These are phyloP conservation scores for Elephas maximus DNA, from an alignment of 2,113 vertebrate species.

Conservation along the genomic window DNA sequence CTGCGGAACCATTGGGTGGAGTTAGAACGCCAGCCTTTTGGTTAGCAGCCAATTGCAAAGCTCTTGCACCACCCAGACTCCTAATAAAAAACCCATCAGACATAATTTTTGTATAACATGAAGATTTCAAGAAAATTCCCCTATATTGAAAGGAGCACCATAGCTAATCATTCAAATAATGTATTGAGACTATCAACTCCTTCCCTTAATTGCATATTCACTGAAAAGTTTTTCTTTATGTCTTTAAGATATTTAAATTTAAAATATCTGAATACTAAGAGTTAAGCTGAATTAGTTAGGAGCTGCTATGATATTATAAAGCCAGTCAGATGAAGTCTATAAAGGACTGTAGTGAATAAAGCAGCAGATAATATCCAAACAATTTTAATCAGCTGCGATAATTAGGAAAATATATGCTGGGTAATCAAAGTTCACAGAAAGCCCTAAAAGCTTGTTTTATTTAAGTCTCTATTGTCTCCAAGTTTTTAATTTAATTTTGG, in stretches of 20 bases:
- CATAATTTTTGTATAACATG: background rate
- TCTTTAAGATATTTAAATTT: slow-evolving; percentile 32
- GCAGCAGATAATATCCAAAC: background rate
- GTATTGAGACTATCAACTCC: background rate
- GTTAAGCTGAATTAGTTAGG: background rate
- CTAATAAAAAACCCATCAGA: background rate
- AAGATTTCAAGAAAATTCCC: background rate
- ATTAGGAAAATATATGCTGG: background rate
- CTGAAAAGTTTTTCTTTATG: background rate
- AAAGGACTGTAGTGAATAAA: slow-evolving; percentile 7
- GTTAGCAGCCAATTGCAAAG: no score
- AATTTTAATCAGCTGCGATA: slow-evolving; percentile 38
- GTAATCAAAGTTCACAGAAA: slow-evolving; percentile 43
- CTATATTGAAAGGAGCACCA: background rate
- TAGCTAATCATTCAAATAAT: background rate
- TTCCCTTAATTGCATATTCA: background rate
- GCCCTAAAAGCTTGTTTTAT: slow-evolving; percentile 34
- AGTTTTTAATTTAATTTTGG: slow-evolving; percentile 18
- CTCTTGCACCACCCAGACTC: no score
- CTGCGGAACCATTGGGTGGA: no score
- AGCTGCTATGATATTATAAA: slow-evolving; percentile 15
- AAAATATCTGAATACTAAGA: background rate
- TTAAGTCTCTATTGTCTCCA: background rate
- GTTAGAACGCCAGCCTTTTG: no score
- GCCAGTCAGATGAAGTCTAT: background rate